Conservation (phyloP, 2,797 vertebrate species). For the Centropyge bicolor region DNA sequence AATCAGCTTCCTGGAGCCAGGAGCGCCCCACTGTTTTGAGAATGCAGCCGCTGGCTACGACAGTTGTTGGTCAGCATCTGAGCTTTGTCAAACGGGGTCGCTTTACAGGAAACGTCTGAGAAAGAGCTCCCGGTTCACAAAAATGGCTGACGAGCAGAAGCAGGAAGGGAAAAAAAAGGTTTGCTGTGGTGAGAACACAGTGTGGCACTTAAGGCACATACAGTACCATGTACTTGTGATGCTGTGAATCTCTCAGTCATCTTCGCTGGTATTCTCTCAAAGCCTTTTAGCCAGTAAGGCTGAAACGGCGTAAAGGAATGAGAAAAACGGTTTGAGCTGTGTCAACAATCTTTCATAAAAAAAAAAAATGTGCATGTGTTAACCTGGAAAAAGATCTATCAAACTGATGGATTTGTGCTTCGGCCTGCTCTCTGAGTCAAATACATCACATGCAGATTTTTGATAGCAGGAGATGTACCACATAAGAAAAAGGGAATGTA, state of each 20-base stretch:
- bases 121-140: constrained; percentile 36
- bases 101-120: constrained; percentile 40
- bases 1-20: constrained; percentile 76
- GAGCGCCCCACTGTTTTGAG: constrained; percentile 68
- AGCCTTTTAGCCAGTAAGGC: constrained; percentile 25
- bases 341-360: constrained; percentile 33
- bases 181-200: constrained; percentile 52
- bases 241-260: constrained; percentile 58
- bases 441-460: constrained; percentile 58
- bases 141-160: constrained; percentile 38
- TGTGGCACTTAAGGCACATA: constrained; percentile 42
- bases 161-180: constrained; percentile 25
- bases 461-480: constrained; percentile 48
- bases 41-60: constrained; percentile 55
- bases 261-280: constrained; percentile 40
- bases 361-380: constrained; percentile 31
- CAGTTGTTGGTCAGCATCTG: constrained; percentile 61
- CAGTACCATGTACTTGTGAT: constrained; percentile 57
- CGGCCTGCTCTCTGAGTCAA: constrained; percentile 32
- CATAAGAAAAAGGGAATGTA: constrained; percentile 21
- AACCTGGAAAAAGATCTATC: constrained; percentile 50
- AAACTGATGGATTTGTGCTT: constrained; percentile 66
- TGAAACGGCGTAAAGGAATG: constrained; percentile 19
- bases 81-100: constrained; percentile 33
- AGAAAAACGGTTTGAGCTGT: constrained; percentile 35